Evolutionary conservation across 2,797 vertebrate genomes (phyloP), one percentile per base, ranked within the genome.

Genomic region (Enteromius mattozi): DNA sequence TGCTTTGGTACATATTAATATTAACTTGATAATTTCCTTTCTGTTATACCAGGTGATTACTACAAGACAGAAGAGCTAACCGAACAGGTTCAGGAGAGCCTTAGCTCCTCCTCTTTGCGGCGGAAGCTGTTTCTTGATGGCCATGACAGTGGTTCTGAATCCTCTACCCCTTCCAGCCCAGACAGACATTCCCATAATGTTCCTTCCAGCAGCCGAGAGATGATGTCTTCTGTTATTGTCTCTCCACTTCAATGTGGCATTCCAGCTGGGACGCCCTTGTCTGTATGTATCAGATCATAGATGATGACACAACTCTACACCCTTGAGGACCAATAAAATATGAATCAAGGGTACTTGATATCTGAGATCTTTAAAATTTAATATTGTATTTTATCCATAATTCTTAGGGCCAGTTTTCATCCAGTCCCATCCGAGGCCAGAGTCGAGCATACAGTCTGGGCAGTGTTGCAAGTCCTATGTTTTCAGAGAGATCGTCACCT

Each of bases 101-200:
- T 99, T n/a, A 99, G 97, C 87, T 96, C 97, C 27, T 98, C 97
- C 30, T 99, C 98, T 7, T 94, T 99, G 30, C 95, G 98, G 89
- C 95, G 98, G 86, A 99, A 99, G 85, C 94, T 99, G 35, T 99
- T 99, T 91, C 94, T 99, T 6, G 98, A 99, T 85, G 97, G 97
- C 59, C 96, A 95, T 0, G 94, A 93, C 74, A 97, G 94, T 2
- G 94, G 96, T 47, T 97, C 97, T 0, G 97, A 96, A 77, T 95
- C 95, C 83, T 97, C 97, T 21, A 91, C 89, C 30, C 94, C 97
- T 14, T 88, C 96, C 63, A 97, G 96, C 89, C 96, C 97, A 16
- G 94, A 93, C 59, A 89, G 92, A 71, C 93, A 90, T 87, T 89
- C 93, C 0, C 66, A 54, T 0, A 59, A 74, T 51, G 88, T 78